A percentile compares a stretch with the other conserved stretches of the same genome.
phyloP scores from a whole-genome alignment of 1,140 invertebrate species.

The Pseudobourletiella spinata region DNA sequence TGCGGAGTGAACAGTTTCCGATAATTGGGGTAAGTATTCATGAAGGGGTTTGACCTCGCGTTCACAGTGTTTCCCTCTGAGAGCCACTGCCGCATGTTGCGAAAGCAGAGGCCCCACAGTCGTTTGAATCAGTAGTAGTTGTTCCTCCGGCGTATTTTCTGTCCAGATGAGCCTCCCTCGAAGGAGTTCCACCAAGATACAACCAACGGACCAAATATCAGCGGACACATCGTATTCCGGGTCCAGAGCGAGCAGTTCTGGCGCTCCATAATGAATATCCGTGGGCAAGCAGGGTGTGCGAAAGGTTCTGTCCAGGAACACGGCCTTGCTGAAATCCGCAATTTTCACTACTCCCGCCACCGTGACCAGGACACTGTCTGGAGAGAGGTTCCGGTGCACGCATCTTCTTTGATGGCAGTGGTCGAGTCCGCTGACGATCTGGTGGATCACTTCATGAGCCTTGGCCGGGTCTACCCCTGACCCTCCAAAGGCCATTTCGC shows the following conservation, averaged over 20 bases:
- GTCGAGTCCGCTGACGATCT: slow-evolving; percentile 10
- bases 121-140: not conserved
- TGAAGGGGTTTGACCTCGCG: not conserved
- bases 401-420: slow-evolving; percentile 6
- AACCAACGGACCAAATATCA: slow-evolving; percentile 18
- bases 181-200: slow-evolving; percentile 14
- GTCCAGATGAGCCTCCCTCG: slow-evolving; percentile 11
- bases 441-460: slow-evolving; percentile 6
- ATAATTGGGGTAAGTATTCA: not conserved
- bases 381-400: slow-evolving; percentile 14
- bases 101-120: not conserved
- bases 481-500: not conserved
- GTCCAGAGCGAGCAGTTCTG: slow-evolving; percentile 13
- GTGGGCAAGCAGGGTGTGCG: not conserved
- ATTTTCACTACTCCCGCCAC: slow-evolving; percentile 14
- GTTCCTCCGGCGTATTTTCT: not conserved
- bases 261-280: slow-evolving; percentile 6
- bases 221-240: not conserved
- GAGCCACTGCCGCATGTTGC: not conserved
- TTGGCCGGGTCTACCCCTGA: not conserved
- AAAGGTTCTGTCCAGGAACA: slow-evolving; percentile 3
- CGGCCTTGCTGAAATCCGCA: slow-evolving; percentile 15
- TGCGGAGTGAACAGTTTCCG: not conserved
- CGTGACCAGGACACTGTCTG: slow-evolving; percentile 20
- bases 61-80: not conserved